Evolutionary conservation across 2,888 invertebrate genomes (phyloP).

Genomic region (Hyposoter dolosus): DNA sequence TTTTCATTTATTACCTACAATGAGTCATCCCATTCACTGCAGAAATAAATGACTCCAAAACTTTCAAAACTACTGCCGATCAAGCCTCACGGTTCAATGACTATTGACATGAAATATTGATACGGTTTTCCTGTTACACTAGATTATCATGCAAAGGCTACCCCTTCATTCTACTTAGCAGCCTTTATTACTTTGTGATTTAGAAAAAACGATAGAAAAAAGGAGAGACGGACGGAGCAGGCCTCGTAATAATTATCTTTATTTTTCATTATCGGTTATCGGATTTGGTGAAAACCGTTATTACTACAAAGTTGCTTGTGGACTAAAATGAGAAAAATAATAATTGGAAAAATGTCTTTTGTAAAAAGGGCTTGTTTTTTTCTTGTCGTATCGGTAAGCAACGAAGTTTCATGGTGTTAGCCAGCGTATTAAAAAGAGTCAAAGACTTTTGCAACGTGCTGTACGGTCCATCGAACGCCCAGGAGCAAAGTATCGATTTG

Average conservation of each 20-base stretch:
- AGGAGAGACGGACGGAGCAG: not conserved
- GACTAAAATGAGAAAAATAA: not conserved
- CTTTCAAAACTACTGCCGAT: not conserved
- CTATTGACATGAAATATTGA: too few relatives aligned
- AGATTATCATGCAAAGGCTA: too few relatives aligned
- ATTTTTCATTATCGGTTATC: not conserved
- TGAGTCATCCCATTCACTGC: not conserved
- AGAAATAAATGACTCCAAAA: not conserved
- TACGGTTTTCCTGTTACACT: too few relatives aligned
- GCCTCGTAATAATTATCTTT: not conserved
- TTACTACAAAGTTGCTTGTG: not conserved
- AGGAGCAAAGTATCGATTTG: slow-evolving; percentile 77
- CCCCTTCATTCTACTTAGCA: not conserved
- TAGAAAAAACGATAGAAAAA: not conserved
- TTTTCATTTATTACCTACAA: not conserved
- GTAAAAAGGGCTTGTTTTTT: not conserved
- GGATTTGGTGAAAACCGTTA: not conserved
- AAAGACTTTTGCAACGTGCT: slow-evolving; percentile 75
- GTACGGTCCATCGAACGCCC: slow-evolving; percentile 79
- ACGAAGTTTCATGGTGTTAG: not conserved
- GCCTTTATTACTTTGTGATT: not conserved
- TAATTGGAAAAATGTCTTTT: not conserved
- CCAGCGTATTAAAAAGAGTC: not conserved
- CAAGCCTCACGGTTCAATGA: not conserved
- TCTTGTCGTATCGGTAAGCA: not conserved